phyloP scores from a whole-genome alignment of 2,113 vertebrate genomes.

The Brachionichthys hirsutus region DNA sequence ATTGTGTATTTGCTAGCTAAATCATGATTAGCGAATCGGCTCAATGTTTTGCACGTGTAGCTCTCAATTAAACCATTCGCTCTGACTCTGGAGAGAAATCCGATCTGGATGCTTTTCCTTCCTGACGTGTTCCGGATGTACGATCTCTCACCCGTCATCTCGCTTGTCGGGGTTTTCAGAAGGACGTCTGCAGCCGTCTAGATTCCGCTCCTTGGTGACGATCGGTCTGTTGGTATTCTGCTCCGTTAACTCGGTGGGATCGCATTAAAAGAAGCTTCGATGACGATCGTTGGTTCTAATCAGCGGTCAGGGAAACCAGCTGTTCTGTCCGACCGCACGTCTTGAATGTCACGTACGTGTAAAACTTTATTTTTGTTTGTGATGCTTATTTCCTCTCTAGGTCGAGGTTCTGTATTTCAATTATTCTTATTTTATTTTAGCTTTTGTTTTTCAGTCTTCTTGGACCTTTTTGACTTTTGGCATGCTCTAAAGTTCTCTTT shows the following conservation, averaged over 20 bases:
- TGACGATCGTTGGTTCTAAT: conserved; percentile 47
- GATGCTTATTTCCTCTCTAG: neutral
- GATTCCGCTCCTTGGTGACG: conserved; percentile 13
- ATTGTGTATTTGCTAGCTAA: conserved; percentile 36
- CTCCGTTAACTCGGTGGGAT: conserved; percentile 9
- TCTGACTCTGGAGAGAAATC: neutral
- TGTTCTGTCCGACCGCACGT: conserved; percentile 19
- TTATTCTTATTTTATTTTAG: conserved; percentile 2
- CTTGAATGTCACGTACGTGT: conserved; percentile 6
- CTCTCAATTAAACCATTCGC: conserved; percentile 67
- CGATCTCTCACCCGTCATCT: conserved; percentile 5
- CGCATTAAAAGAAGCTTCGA: conserved; percentile 8
- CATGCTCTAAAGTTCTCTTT: conserved; percentile 54
- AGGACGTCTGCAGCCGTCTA: conserved; percentile 8
- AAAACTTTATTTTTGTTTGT: conserved; percentile 6
- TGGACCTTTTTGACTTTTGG: conserved; percentile 48
- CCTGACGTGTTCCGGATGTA: neutral
- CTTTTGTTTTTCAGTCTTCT: conserved; percentile 22
- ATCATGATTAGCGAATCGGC: conserved; percentile 22
- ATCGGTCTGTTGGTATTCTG: conserved; percentile 27
- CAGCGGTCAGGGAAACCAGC: conserved; percentile 14
- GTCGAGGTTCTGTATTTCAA: conserved; percentile 16
- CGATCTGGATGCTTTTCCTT: conserved; percentile 39
- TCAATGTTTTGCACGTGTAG: conserved; percentile 34
- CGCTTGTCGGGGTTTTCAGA: conserved; percentile 5